Conservation (phyloP, 37 sponge, comb jelly and placozoan species). For the Cladorhizidae sp. region DNA sequence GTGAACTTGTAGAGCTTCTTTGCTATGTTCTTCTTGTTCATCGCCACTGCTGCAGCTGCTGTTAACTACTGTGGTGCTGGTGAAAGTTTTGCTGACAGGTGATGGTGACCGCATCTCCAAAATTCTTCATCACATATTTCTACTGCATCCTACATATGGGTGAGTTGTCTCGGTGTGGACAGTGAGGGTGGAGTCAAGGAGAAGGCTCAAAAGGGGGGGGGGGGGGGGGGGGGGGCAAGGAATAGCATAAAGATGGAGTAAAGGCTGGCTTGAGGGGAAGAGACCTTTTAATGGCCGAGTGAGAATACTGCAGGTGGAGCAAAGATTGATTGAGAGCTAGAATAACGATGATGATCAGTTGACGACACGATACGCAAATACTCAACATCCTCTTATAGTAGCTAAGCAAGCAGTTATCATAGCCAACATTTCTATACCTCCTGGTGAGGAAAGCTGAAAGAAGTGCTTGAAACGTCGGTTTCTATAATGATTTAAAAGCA, state of each 20-base stretch:
- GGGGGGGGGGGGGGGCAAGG: not conserved
- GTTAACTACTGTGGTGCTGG: slow-evolving; percentile 6
- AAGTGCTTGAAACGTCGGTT: too few species aligned
- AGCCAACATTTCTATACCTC: too few species aligned
- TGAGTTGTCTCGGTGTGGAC: not conserved
- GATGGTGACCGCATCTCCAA: slow-evolving; percentile 3
- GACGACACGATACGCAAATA: too few species aligned
- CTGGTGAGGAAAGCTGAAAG: too few species aligned
- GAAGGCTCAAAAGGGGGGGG: not conserved
- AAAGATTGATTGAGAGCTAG: too few species aligned
- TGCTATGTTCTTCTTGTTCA: not conserved
- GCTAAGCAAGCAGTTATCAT: too few species aligned
- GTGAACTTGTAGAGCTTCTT: not conserved
- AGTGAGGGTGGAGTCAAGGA: not conserved
- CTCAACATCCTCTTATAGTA: too few species aligned
- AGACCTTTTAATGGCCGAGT: too few species aligned
- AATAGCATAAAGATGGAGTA: not conserved
- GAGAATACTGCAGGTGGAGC: too few species aligned
- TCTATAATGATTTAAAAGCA: too few species aligned
- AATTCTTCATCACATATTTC: slow-evolving; percentile 58
- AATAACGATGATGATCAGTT: too few species aligned
- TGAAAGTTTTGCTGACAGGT: not conserved
- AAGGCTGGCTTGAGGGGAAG: not conserved
- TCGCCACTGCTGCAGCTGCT: slow-evolving; percentile 2
- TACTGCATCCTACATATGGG: slow-evolving; percentile 65